A percentile compares a stretch with the other conserved stretches of the same genome.
These are phyloP conservation scores for Spicauda simplicius DNA, from an alignment of 2,888 invertebrate genomes.

Conservation along the genomic window DNA sequence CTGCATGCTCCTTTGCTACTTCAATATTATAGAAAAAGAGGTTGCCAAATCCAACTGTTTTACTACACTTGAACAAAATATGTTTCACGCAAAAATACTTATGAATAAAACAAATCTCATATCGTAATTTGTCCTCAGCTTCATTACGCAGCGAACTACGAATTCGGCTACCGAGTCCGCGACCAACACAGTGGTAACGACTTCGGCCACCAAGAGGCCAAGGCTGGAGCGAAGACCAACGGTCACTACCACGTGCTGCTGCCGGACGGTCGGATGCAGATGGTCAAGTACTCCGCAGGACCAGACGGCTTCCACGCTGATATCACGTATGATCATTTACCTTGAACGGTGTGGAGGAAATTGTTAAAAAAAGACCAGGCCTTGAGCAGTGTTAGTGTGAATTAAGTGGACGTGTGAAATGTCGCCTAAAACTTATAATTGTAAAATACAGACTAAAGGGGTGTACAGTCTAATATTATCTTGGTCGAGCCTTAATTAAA, in stretches of 20 bases:
- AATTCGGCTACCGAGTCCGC: constrained; percentile 89
- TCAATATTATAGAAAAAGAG: no score
- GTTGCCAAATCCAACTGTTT: no score
- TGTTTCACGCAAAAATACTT: no score
- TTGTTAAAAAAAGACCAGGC: no score
- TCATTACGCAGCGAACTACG: constrained; percentile 86
- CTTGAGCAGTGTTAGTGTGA: neutral
- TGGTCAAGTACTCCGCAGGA: constrained; percentile 91
- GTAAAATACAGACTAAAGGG: no score
- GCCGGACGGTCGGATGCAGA: constrained; percentile 92
- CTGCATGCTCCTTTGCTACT: no score
- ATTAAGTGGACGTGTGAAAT: no score
- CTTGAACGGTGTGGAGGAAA: neutral
- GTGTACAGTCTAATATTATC: no score
- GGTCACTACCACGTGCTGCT: constrained; percentile 91
- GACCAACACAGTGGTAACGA: constrained; percentile 90
- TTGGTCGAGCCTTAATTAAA: no score
- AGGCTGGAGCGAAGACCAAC: constrained; percentile 87
- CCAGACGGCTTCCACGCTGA: constrained; percentile 91
- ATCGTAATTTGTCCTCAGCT: constrained; percentile 64
- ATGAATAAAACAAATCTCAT: no score
- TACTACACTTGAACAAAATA: no score
- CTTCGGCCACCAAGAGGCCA: constrained; percentile 90
- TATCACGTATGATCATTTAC: constrained; percentile 86
- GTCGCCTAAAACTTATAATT: no score